Base-by-base conservation (phyloP, 2,113 vertebrate genomes). In the Nothocercus nigrocapillus region DNA sequence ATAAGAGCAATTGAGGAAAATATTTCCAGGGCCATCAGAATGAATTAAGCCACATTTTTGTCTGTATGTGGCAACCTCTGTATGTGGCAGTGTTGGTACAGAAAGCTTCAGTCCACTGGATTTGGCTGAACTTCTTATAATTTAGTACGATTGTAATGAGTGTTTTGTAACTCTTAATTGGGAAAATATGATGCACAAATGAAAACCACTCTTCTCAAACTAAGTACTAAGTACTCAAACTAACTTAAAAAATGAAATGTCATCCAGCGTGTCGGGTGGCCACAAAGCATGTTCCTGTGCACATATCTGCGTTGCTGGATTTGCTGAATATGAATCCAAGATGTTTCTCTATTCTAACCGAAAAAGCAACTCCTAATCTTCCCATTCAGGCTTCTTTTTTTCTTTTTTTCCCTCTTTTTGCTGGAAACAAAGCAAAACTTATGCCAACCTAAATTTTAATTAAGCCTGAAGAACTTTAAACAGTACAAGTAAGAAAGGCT, bases 121-220 rank as follows among this genome's bases (percentile, higher is more conserved):
- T 74, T 89, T 82, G 94, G 86, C 90, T 89, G 86, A 87, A 67
- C 84, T 90, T 90, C 82, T 94, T 53, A 16, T 7, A 20, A 89
- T 95, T 92, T 84, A 91, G 84, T 64, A 11, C 7, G 7, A 3
- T 68, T 85, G 74, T 94, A 78, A 80, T 90, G 92, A 13, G 24
- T 21, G 85, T 94, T 92, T 94, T 92, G 82, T 78, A 94, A 95
- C 94, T 76, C 67, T 21, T 96, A 96, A 96, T 95, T 93, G 88
- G 91, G 93, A 91, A 70, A 96, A 93, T 66, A 91, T 93, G 91
- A 75, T 73, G 67, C 6, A 0, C 36, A 83, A 93, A 95, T 81
- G 40, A 20, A 77, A 95, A 90, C 63, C 93, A 75, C 68, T 38
- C 64, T 30, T 17, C 68, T 49, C 70, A 25, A 62, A 19, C 34